Base-by-base conservation (phyloP, 1,140 invertebrate genomes). In the Augochlora pura region DNA sequence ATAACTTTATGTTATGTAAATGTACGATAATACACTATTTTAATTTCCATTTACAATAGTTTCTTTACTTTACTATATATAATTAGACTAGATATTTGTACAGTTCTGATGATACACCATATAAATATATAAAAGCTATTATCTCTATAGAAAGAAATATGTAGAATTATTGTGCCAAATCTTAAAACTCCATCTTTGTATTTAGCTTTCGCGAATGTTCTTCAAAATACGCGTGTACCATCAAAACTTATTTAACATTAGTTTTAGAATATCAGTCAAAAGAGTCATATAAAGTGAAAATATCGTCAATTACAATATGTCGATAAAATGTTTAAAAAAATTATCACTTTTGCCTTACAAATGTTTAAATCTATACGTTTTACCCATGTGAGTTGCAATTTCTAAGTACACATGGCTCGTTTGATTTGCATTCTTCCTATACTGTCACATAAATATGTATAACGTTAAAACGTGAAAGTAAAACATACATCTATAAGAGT, bases 221-320 rank as follows among this genome's bases (percentile, higher is more conserved):
- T 32, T 32, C 25, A 42, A 66, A 72, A 66, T 2, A 65, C 27
- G 21, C 9, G 32, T 38, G 27, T 82, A 77, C 49, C 57, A 66
- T 64, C 60, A 70, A 71, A 62, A 54, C 49, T 77, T 46, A 38
- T 60, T 74, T 21, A 67, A 38, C 54, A 14, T 7, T 71, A 70
- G 65, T 68, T 57, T 42, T 66, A 62, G 65, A 18, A 57, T 54
- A 77, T 77, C 49, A 42, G 72, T 76, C 57, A 68, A 46, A 54
- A 74, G 21, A 76, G 39, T 74, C 62, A 62, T 25, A 60, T 65
- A 57, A 67, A 79, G 65, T 38, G 32, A 23, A 82, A 85, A 76
- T 78, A 60, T 75, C 63, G 60, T 85, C n/a, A 63, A 77, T 84
- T 63, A 39, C 63, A 38, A 42, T 64, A 54, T 6, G 52, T 62